A percentile compares a stretch with the other conserved stretches of the same genome.
These are phyloP conservation scores for Microcaecilia unicolor DNA, from an alignment of 2,797 vertebrate genomes.

Conservation along the genomic window DNA sequence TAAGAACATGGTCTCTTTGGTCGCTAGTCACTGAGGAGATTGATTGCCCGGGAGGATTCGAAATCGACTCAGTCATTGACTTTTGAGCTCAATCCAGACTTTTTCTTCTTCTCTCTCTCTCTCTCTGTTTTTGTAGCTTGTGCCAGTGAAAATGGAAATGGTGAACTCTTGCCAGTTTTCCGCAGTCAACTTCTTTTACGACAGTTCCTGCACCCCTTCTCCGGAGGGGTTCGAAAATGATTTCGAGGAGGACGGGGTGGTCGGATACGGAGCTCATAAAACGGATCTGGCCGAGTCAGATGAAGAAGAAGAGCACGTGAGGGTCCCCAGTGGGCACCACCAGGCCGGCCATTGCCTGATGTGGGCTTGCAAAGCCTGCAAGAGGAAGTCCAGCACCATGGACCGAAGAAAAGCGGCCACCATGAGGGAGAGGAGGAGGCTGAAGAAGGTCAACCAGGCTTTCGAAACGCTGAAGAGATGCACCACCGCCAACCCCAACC, in stretches of 20 bases:
- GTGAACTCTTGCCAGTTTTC: slow-evolving; percentile 69
- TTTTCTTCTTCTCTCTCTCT: no score
- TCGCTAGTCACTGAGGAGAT: slow-evolving; percentile 42
- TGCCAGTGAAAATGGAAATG: slow-evolving; percentile 64
- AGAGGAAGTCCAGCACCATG: slow-evolving; percentile 82
- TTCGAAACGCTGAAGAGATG: slow-evolving; percentile 90
- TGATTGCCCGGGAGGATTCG: slow-evolving; percentile 6
- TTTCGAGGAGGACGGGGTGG: slow-evolving; percentile 49
- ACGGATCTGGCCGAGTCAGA: slow-evolving; percentile 62
- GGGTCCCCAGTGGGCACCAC: slow-evolving; percentile 75
- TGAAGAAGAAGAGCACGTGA: slow-evolving; percentile 82
- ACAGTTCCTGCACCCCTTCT: slow-evolving; percentile 73
- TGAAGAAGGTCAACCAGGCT: slow-evolving; percentile 95
- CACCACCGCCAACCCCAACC: slow-evolving; percentile 85
- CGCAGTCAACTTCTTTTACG: slow-evolving; percentile 81
- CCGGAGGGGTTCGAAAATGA: slow-evolving; percentile 65
- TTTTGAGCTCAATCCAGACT: slow-evolving; percentile 1
- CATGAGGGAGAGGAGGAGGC: slow-evolving; percentile 88
- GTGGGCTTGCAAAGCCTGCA: slow-evolving; percentile 98
- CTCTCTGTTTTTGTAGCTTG: no score
- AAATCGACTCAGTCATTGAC: background rate
- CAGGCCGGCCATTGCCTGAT: slow-evolving; percentile 89
- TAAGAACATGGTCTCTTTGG: slow-evolving; percentile 75
- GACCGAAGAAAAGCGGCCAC: slow-evolving; percentile 90
- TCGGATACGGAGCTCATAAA: slow-evolving; percentile 26